Evolutionary conservation across 2,797 vertebrate genomes (phyloP).

Genomic region (Alcedo atthis): DNA sequence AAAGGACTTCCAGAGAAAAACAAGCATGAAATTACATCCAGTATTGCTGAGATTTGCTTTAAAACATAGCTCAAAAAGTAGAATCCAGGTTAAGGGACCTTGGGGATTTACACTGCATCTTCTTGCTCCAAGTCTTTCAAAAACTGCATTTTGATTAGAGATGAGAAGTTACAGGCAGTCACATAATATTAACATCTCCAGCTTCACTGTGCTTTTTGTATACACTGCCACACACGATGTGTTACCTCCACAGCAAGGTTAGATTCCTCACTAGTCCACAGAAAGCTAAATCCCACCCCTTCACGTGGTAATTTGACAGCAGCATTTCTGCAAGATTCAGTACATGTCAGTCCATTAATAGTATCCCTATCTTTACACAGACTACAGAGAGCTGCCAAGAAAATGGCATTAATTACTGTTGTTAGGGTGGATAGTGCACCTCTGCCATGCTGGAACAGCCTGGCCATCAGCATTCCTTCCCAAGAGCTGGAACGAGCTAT

Average conservation of each 20-base stretch:
- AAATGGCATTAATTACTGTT: background rate
- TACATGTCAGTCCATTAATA: background rate
- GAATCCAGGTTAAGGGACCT: background rate
- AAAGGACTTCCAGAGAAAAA: background rate
- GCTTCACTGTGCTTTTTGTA: background rate
- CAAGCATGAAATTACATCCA: background rate
- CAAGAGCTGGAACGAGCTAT: background rate
- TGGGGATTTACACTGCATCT: background rate
- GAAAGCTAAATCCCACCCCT: background rate
- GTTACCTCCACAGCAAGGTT: background rate
- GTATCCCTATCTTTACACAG: background rate
- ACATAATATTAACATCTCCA: background rate
- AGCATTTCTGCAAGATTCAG: background rate
- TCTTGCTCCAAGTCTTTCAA: background rate
- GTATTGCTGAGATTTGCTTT: background rate
- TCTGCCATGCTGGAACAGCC: background rate
- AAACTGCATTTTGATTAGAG: background rate
- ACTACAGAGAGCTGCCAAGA: background rate
- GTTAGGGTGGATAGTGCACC: background rate
- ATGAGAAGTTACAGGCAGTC: background rate
- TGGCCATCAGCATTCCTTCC: background rate
- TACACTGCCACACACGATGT: background rate
- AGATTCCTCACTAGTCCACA: background rate
- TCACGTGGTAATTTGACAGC: background rate
- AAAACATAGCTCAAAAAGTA: background rate